Base-by-base conservation (phyloP, 2,797 vertebrate genomes). In the Gambusia yucatana region DNA sequence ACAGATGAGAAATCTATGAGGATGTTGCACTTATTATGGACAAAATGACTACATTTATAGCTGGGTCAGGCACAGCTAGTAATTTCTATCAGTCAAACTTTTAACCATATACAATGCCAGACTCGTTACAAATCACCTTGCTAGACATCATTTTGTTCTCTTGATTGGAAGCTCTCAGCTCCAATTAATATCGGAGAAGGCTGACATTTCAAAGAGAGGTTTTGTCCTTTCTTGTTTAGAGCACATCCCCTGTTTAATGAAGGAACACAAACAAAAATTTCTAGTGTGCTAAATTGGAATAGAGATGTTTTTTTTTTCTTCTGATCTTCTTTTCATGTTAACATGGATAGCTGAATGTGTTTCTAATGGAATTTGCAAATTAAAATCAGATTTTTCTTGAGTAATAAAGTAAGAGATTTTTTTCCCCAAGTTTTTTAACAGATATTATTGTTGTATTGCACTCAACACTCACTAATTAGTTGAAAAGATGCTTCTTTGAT, bases 31-130 rank as follows among this genome's bases (percentile, higher is more conserved):
- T 83, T 89, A 84, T 88, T 84, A 79, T 43, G 36, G 72, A 65
- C 86, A 80, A 81, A 88, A 93, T 90, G 73, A 88, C 86, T 78
- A 82, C 91, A 86, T 93, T 94, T 90, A 84, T 77, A 63, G 76
- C 78, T 73, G 81, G 85, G 88, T 87, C 87, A 85, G 83, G 88
- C 85, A 73, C 83, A 84, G 86, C 87, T 83, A 92, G 84, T 92
- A 87, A 94, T 95, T 95, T 94, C 93, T 94, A 94, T 96, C 94
- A 94, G 86, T 69, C 88, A 59, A 80, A 85, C 84, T 83, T 88
- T 83, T 78, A 44, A 80, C 77, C 80, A 79, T 85, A 89, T 81
- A 83, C 81, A 88, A 91, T 91, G 84, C 79, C 13, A 77, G 83
- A 85, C 93, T 94, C 91, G 90, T 93, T 93, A 94, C 80, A 82